phyloP scores from a whole-genome alignment of 2,113 vertebrate genomes.

The Xenopus tropicalis region DNA sequence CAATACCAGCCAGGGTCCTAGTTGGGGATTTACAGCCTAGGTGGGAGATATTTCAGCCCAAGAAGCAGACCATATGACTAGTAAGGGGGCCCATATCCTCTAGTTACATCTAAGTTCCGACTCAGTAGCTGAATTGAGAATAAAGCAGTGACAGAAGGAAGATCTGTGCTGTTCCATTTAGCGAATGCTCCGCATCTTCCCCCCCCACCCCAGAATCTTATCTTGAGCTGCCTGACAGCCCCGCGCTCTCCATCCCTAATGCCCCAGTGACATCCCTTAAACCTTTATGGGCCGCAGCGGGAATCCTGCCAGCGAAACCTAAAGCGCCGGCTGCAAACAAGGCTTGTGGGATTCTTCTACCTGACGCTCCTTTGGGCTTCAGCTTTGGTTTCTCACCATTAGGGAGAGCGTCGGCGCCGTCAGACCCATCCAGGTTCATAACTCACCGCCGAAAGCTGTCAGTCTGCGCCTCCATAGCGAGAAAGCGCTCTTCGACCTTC shows the following conservation, averaged over 20 bases:
- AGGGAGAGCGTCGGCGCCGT: background rate
- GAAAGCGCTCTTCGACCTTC: too few relatives aligned
- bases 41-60: too few relatives aligned
- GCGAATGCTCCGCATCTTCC: background rate
- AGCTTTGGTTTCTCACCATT: background rate
- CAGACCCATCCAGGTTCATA: background rate
- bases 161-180: background rate
- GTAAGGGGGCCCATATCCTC: too few relatives aligned
- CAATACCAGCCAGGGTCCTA: too few relatives aligned
- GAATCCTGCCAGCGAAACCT: background rate
- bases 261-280: background rate
- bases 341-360: background rate
- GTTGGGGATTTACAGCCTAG: too few relatives aligned
- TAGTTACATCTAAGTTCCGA: too few relatives aligned
- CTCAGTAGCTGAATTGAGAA: too few relatives aligned
- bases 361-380: background rate
- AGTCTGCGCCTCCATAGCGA: background rate
- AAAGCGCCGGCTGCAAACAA: background rate
- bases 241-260: too few relatives aligned
- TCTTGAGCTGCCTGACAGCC: background rate
- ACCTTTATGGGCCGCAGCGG: background rate
- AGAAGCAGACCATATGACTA: too few relatives aligned
- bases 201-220: background rate
- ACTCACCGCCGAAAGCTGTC: constrained; percentile 10
- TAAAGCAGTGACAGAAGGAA: too few relatives aligned